phyloP scores from a whole-genome alignment of 1,140 invertebrate genomes.

The Sesamia nonagrioides region DNA sequence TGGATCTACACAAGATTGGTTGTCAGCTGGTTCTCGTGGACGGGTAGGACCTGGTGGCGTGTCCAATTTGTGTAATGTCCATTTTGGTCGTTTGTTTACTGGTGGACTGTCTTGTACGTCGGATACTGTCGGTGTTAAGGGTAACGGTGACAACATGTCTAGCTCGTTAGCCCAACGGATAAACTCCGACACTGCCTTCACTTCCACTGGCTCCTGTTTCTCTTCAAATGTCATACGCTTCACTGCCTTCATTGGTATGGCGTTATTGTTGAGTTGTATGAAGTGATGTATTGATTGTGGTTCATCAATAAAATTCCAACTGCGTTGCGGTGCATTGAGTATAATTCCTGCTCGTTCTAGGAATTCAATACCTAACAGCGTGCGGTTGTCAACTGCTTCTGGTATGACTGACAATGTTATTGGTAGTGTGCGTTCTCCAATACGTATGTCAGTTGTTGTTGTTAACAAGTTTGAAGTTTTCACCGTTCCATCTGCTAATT shows the following conservation, averaged over 20 bases:
- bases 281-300: not conserved
- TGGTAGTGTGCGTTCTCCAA: not conserved
- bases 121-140: too few relatives aligned
- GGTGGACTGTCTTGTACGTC: not conserved
- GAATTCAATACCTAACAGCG: not conserved
- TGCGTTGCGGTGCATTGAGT: not conserved
- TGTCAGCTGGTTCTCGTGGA: not conserved
- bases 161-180: not conserved
- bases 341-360: not conserved
- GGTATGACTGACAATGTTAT: slow-evolving; percentile 44
- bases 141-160: not conserved
- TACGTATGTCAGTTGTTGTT: not conserved
- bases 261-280: not conserved
- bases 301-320: not conserved
- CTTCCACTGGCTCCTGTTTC: too few relatives aligned
- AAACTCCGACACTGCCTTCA: too few relatives aligned
- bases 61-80: not conserved
- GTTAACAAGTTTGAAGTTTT: slow-evolving; percentile 14
- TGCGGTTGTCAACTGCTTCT: slow-evolving; percentile 18
- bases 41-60: not conserved
- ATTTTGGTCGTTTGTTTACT: too few relatives aligned
- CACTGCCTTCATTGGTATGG: not conserved
- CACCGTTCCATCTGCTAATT: slow-evolving; percentile 39
- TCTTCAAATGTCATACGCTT: not conserved
- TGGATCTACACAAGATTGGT: not conserved